Evolutionary conservation across 1,140 invertebrate species (phyloP), one percentile per base, ranked within the genome.

Genomic region (Tetragonula clypearis): DNA sequence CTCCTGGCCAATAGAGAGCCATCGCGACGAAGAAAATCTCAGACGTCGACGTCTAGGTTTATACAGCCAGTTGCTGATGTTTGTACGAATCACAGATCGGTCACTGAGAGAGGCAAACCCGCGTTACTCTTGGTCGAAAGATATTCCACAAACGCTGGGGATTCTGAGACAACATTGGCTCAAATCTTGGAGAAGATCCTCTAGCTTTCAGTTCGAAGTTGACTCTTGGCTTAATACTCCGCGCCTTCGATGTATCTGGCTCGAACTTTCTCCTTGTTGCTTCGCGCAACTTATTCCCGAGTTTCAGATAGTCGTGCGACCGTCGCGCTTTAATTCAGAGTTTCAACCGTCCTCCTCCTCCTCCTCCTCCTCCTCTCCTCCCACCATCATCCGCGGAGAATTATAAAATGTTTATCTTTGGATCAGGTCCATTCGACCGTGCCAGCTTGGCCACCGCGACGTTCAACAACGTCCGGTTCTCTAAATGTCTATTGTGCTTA

Each of bases 401-500:
- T 79, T 69, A 71, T 79, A 55, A 56, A 12, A 30, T 79, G 69
- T 69, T 69, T 69, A 56, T 79, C 65, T 69, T 69, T 35, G 78
- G 30, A 69, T 79, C 53, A 69, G 26, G 14, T 17, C 53, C 26
- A n/a, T 14, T 69, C 53, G 62, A 30, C n/a, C 62, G 55, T 35
- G 26, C 53, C 14, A 55, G 49, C 49, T 66, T 30, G 17, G 68
- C 62, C 62, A 55, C n/a, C 49, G 19, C 15, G 19, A 9, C 17
- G 17, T 30, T 2, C 35, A 68, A 35, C 35, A 21, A 26, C 23
- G 75, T 21, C 49, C n/a, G 23, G 2, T 69, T 53, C 26, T 53
- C 65, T n/a, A 35, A 21, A 53, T 68, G 80, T 55, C 26, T 60
- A 82, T 76, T 76, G 72, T 82, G 49, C 60, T 62, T 82, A 82